Percentiles rank a stretch among this genome's conserved stretches.
Evolutionary conservation across 2,113 vertebrate species (phyloP).

Genomic region (Sturnira hondurensis): DNA sequence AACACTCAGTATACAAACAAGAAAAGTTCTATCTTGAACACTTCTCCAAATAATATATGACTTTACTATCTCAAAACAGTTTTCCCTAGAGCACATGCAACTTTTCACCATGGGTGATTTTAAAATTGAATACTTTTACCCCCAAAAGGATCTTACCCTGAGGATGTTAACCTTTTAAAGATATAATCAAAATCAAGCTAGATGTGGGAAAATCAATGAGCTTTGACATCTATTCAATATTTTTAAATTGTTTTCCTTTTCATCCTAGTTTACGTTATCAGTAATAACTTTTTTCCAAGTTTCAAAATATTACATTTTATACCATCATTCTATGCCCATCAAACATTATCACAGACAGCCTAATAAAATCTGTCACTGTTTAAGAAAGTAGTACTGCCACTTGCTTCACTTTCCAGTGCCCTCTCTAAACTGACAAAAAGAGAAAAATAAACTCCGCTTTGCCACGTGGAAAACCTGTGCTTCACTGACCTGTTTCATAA

Average conservation of each 20-base stretch:
- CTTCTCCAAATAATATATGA: slow-evolving; percentile 69
- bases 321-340: background rate
- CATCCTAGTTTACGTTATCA: background rate
- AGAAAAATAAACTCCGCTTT: background rate
- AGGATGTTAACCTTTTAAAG: slow-evolving; percentile 50
- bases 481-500: background rate
- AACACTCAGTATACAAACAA: slow-evolving; percentile 54
- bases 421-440: background rate
- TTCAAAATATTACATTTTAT: background rate
- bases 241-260: slow-evolving; percentile 19
- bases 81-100: background rate
- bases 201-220: background rate
- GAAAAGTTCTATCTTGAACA: slow-evolving; percentile 68
- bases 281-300: background rate
- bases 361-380: background rate
- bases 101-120: slow-evolving; percentile 45
- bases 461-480: background rate
- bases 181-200: slow-evolving; percentile 40
- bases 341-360: background rate
- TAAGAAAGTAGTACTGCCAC: background rate
- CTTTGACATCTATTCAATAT: background rate
- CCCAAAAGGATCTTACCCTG: background rate
- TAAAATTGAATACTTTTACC: slow-evolving; percentile 50
- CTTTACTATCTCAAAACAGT: slow-evolving; percentile 48
- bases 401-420: background rate